These are phyloP conservation scores for Antennarius maculatus DNA, from an alignment of 2,797 vertebrate genomes.

Conservation along the genomic window DNA sequence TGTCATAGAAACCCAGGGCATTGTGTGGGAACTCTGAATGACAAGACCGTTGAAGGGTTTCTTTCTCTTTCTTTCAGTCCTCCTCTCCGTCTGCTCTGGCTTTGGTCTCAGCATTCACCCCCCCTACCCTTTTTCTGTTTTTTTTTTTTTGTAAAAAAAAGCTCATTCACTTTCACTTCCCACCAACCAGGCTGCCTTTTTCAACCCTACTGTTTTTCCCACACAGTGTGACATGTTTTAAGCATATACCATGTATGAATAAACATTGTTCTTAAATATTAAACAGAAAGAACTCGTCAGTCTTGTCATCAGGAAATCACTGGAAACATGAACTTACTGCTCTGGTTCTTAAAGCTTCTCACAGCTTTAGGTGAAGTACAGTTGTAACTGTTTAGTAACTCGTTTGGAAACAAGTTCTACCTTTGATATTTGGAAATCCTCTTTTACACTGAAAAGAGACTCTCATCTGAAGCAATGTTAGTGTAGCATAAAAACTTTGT, in stretches of 20 bases:
- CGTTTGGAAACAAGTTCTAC: too few relatives aligned
- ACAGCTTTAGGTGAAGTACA: conserved; percentile 20
- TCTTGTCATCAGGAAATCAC: conserved; percentile 30
- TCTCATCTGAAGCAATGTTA: conserved; percentile 15
- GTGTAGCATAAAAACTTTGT: conserved; percentile 12
- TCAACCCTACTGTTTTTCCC: conserved; percentile 19
- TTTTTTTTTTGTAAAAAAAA: conserved; percentile 2
- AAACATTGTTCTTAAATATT: conserved; percentile 17
- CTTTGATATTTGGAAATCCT: conserved; percentile 29
- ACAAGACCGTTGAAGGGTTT: conserved; percentile 70
- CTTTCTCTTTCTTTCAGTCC: conserved; percentile 61
- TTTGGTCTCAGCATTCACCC: conserved; percentile 6
- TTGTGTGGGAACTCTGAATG: conserved; percentile 75
- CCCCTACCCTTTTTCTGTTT: not conserved
- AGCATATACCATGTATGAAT: conserved; percentile 17
- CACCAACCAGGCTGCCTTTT: conserved; percentile 14
- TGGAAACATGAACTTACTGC: conserved; percentile 32
- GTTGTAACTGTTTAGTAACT: conserved; percentile 21
- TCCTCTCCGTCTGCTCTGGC: conserved; percentile 51
- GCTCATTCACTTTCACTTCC: conserved; percentile 30
- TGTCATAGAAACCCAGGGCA: conserved; percentile 81
- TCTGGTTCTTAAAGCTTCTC: conserved; percentile 27
- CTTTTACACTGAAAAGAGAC: conserved; percentile 19
- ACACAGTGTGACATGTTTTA: conserved; percentile 10
- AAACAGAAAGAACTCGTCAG: conserved; percentile 26